Conservation (phyloP, 2,797 vertebrate genomes). For the Pitangus sulphuratus region DNA sequence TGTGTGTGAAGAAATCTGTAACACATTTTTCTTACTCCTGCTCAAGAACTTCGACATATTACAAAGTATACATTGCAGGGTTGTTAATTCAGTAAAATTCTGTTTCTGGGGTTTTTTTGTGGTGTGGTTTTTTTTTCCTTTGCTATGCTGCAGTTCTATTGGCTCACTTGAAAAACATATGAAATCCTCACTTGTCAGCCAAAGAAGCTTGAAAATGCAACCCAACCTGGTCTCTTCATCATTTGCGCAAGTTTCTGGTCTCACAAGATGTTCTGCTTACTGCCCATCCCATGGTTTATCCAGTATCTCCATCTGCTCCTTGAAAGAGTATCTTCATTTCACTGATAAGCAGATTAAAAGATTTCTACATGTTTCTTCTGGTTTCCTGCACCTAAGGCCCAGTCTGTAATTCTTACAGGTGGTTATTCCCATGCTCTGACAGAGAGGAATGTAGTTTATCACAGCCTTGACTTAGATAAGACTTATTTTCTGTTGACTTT, state of each 20-base stretch:
- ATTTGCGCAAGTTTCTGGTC: neutral
- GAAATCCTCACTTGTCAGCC: neutral
- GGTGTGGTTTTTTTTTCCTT: no score
- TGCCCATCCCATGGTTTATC: neutral
- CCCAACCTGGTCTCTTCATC: neutral
- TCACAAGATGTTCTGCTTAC: neutral
- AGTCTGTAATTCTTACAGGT: neutral
- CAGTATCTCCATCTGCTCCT: neutral
- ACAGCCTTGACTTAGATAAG: neutral
- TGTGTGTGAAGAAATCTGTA: neutral
- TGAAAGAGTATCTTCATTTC: slow-evolving; percentile 11
- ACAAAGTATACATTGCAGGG: neutral
- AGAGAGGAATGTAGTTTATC: neutral
- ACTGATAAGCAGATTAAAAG: neutral
- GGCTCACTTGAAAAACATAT: neutral
- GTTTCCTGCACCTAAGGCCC: neutral
- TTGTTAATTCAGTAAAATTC: neutral
- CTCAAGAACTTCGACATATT: neutral
- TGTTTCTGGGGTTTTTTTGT: neutral
- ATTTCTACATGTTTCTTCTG: slow-evolving; percentile 1
- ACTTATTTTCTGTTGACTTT: slow-evolving; percentile 24
- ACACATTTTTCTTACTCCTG: neutral
- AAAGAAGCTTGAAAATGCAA: neutral
- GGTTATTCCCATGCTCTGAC: neutral
- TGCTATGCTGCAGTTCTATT: neutral